A percentile compares a stretch with the other conserved stretches of the same genome.
phyloP scores from a whole-genome alignment of 2,797 vertebrate species.

The Xyrichtys novacula region DNA sequence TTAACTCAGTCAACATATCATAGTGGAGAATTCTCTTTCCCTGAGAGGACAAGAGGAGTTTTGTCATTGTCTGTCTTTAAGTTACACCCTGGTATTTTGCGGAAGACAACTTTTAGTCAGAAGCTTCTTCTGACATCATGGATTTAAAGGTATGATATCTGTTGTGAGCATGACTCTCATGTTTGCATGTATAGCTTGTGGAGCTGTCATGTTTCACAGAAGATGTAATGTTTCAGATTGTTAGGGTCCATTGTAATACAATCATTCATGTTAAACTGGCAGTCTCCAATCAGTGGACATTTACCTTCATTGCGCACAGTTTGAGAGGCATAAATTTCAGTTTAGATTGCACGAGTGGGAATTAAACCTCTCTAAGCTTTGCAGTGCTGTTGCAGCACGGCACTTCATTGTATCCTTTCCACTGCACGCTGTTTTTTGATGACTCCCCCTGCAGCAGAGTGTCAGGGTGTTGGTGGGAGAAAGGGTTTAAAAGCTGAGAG shows the following conservation, averaged over 20 bases:
- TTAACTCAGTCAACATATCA: no score
- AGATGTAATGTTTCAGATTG: neutral
- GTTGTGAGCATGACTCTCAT: neutral
- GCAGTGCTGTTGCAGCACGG: slow-evolving; percentile 27
- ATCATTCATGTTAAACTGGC: neutral
- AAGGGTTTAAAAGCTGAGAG: slow-evolving; percentile 30
- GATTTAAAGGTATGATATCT: neutral
- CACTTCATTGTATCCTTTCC: slow-evolving; percentile 33
- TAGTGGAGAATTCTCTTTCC: no score
- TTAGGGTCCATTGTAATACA: neutral
- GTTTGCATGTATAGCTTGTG: neutral
- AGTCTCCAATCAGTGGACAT: neutral
- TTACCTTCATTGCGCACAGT: slow-evolving; percentile 3
- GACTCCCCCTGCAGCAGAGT: slow-evolving; percentile 32
- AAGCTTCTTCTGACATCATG: neutral
- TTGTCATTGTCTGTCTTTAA: no score
- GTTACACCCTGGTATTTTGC: no score
- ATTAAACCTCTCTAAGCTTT: slow-evolving; percentile 15
- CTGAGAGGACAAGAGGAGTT: no score
- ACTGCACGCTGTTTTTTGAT: slow-evolving; percentile 39
- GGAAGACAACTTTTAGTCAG: neutral
- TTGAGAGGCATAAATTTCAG: slow-evolving; percentile 2
- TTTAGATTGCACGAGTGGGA: slow-evolving; percentile 15
- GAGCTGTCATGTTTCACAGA: neutral
- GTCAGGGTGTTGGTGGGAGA: slow-evolving; percentile 5